These are phyloP conservation scores for Microtus montanus DNA, from an alignment of 2,113 vertebrate genomes.

Conservation along the genomic window DNA sequence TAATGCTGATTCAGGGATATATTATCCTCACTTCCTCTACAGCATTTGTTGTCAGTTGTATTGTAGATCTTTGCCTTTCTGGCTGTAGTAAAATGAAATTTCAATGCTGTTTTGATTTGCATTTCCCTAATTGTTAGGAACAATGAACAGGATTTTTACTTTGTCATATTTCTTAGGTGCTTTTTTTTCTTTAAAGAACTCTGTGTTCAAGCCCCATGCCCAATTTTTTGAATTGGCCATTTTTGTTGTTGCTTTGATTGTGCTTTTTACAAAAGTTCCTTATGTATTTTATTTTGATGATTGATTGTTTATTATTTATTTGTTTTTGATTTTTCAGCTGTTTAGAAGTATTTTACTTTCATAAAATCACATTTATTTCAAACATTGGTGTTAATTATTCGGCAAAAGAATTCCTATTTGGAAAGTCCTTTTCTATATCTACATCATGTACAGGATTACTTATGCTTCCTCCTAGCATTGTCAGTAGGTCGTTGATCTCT, in stretches of 20 bases:
- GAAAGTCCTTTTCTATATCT: not conserved
- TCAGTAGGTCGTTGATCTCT: not conserved
- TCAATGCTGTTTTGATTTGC: not conserved
- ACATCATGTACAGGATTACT: not conserved
- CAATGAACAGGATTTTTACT: not conserved
- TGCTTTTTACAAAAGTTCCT: not conserved
- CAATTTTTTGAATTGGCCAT: not conserved
- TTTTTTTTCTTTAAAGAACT: not conserved
- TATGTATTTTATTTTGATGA: not conserved
- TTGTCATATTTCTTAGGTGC: not conserved
- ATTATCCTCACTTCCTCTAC: rapidly evolving
- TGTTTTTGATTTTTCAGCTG: not conserved
- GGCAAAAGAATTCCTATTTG: not conserved
- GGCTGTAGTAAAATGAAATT: not conserved
- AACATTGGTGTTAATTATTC: not conserved
- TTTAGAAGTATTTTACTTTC: not conserved
- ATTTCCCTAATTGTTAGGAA: not conserved
- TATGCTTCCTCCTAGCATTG: not conserved
- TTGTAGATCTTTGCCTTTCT: not conserved
- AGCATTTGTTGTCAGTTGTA: not conserved
- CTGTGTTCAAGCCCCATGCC: not conserved
- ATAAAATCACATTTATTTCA: not conserved
- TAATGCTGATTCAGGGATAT: not conserved
- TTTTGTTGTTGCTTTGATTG: not conserved
- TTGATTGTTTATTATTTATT: not conserved